phyloP scores from a whole-genome alignment of 2,797 vertebrate genomes.

The Limosa lapponica region DNA sequence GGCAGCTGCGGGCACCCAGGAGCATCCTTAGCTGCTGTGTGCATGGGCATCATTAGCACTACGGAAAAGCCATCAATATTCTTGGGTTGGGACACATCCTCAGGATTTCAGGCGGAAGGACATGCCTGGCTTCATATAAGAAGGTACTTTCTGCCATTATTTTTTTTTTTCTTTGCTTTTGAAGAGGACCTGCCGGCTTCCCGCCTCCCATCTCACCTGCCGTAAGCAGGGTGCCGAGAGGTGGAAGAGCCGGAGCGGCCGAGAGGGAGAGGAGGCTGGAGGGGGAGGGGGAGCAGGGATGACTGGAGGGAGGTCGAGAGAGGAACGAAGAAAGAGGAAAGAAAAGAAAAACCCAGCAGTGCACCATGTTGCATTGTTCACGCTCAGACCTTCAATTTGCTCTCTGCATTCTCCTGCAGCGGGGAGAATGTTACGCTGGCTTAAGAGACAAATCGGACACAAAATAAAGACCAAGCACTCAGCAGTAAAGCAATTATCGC shows the following conservation, averaged over 20 bases:
- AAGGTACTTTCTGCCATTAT: not conserved
- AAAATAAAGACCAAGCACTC: conserved; percentile 92
- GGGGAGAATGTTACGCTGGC: conserved; percentile 99
- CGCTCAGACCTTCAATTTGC: conserved; percentile 99
- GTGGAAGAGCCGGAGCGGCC: conserved; percentile 40
- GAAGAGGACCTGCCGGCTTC: not conserved
- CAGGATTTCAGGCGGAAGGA: not conserved
- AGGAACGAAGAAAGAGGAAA: conserved; percentile 83
- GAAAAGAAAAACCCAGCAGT: conserved; percentile 91
- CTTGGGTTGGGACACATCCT: not conserved
- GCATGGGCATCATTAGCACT: rapidly evolving
- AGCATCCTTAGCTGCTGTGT: not conserved
- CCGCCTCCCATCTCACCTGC: conserved; percentile 41
- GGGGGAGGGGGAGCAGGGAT: conserved; percentile 79
- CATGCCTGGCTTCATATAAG: not conserved
- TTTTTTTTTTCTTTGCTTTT: conserved; percentile 38
- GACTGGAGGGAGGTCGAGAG: conserved; percentile 83
- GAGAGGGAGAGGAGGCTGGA: conserved; percentile 66
- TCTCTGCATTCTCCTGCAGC: conserved; percentile 99
- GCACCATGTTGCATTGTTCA: conserved; percentile 99
- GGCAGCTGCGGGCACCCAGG: not conserved
- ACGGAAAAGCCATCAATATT: not conserved
- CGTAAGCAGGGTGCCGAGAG: conserved; percentile 1
- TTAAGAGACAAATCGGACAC: conserved; percentile 99
- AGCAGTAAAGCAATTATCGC: conserved; percentile 99